Evolutionary conservation across 2,888 invertebrate species (phyloP), one percentile per base, ranked within the genome.

Genomic region (Acanthosepion esculentum): DNA sequence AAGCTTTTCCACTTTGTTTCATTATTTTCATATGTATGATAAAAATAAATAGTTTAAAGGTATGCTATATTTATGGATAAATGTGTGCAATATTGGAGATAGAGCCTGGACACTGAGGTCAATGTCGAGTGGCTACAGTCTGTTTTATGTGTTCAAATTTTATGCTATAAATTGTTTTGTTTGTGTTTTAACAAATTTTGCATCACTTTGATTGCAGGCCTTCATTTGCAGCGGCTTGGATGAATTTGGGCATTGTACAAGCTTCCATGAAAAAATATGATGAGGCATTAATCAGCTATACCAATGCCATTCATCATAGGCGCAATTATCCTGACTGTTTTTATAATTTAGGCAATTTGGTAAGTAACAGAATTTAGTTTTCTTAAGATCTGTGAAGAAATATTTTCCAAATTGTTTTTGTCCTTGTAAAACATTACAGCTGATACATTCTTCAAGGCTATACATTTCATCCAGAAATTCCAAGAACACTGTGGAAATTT

Each of bases 221-320:
- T 64, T 98, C 98, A 97, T 99, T 99, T 98, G 98, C 99, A 4
- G 98, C 99, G 0, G 99, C 99, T 0, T 99, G 99, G 99, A 99
- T 99, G 99, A 99, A 99, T 98, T 98, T 99, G 94, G 99, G 99
- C 33, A 99, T 99, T 96, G 98, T 99, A 59, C 98, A 99, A 95
- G 98, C 99, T 0, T 98, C 98, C 91, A 98, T 98, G 94, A 98
- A 98, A 96, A 98, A 98, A 95, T 98, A 98, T 95, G 97, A 98
- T 5, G 98, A 98, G 96, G 98, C 99, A 0, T 98, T 98, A 96
- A 97, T 97, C 41, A 98, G 99, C 96, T 99, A 99, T 97, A 98
- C 98, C 96, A 98, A 98, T 94, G 99, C 99, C 0, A 97, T 99
- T 8, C 98, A 97, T 64, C 98, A 98, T 97, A 98, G 99, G 91